Evolutionary conservation across 2,888 invertebrate species (phyloP).

Genomic region (Pogonocherus hispidulus): DNA sequence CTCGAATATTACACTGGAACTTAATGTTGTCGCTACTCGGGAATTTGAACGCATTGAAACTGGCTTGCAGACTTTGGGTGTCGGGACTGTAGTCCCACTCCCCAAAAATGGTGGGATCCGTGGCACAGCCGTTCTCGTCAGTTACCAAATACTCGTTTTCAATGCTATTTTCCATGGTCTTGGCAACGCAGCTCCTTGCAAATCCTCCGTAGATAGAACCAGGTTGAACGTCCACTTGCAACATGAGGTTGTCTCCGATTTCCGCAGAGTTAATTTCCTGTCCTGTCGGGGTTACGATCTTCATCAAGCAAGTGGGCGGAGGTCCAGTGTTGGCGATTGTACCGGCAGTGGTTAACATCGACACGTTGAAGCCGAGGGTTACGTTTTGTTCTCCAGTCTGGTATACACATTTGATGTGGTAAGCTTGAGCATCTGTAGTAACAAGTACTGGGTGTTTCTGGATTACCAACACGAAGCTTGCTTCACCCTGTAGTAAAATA

Average conservation of each 20-base stretch:
- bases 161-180: conserved; percentile 89
- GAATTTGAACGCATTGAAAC: conserved; percentile 96
- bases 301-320: conserved; percentile 93
- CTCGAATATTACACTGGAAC: conserved; percentile 96
- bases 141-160: conserved; percentile 94
- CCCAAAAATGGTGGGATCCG: conserved; percentile 92
- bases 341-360: conserved; percentile 94
- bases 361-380: conserved; percentile 93
- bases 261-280: conserved; percentile 92
- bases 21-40: conserved; percentile 93
- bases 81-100: conserved; percentile 94
- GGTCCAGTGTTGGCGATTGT: conserved; percentile 96
- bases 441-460: conserved; percentile 97
- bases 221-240: conserved; percentile 70
- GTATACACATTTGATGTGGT: conserved; percentile 96
- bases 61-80: conserved; percentile 86
- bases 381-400: conserved; percentile 95
- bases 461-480: conserved; percentile 93
- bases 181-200: conserved; percentile 92
- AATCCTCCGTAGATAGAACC: conserved; percentile 91
- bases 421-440: conserved; percentile 95
- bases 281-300: conserved; percentile 88
- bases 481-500: conserved; percentile 79
- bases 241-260: conserved; percentile 89
- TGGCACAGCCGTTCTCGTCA: conserved; percentile 94